Percentiles rank a stretch among this genome's conserved stretches.
These are phyloP conservation scores for Helicolenus hilgendorfi DNA, from an alignment of 2,797 vertebrate species.

Conservation along the genomic window DNA sequence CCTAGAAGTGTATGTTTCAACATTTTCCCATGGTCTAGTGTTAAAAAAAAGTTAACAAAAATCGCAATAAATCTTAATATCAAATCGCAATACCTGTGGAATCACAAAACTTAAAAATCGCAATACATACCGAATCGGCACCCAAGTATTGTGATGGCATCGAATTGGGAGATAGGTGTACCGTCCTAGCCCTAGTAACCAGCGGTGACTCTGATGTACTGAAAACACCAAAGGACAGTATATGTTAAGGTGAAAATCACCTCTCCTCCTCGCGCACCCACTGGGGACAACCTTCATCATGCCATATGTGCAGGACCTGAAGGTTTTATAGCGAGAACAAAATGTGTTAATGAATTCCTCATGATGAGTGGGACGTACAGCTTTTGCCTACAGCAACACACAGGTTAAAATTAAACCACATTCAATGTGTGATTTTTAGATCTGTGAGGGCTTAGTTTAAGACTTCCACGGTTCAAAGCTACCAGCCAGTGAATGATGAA, in stretches of 20 bases:
- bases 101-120: too few species aligned
- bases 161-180: too few species aligned
- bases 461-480: constrained; percentile 52
- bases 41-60: too few species aligned
- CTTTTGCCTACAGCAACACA: constrained; percentile 17
- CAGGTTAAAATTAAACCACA: constrained; percentile 28
- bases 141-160: too few species aligned
- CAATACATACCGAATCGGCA: too few species aligned
- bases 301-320: constrained; percentile 17
- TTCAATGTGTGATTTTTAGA: constrained; percentile 11
- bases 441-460: constrained; percentile 27
- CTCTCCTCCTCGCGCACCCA: constrained; percentile 9
- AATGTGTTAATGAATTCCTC: constrained; percentile 11
- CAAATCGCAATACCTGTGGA: too few species aligned
- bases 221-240: constrained; percentile 61
- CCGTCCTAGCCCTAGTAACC: neutral
- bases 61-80: too few species aligned
- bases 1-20: too few species aligned
- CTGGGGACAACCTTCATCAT: neutral
- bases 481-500: constrained; percentile 33
- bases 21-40: too few species aligned
- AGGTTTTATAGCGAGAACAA: neutral
- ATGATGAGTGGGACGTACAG: constrained; percentile 6
- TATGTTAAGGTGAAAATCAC: constrained; percentile 53
- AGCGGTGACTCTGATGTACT: constrained; percentile 31